phyloP scores from a whole-genome alignment of 35 echinoderm and acorn worm genomes.

The Ptychodera flava region DNA sequence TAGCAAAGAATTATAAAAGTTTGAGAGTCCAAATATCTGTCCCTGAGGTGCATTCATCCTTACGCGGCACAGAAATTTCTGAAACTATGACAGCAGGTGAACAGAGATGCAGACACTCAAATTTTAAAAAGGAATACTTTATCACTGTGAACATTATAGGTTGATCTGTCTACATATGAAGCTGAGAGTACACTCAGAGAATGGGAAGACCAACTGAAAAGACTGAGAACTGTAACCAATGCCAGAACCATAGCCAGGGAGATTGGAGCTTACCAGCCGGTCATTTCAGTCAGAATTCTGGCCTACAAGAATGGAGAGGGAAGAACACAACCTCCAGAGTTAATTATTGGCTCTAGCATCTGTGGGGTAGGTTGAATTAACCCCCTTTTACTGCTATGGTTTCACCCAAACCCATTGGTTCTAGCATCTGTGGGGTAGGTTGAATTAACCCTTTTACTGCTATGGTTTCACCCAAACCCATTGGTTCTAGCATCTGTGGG shows the following conservation, averaged over 20 bases:
- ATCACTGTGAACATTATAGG: too few species aligned
- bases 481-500: slow-evolving; percentile 88
- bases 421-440: slow-evolving; percentile 93
- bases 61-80: too few species aligned
- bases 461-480: too few species aligned
- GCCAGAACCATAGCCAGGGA: slow-evolving; percentile 85
- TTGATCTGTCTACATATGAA: slow-evolving; percentile 88
- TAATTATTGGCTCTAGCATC: slow-evolving; percentile 76
- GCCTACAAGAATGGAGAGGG: slow-evolving; percentile 86
- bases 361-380: slow-evolving; percentile 96
- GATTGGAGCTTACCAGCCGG: slow-evolving; percentile 79
- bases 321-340: slow-evolving; percentile 32
- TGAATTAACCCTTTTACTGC: too few species aligned
- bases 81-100: too few species aligned
- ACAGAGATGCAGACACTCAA: too few species aligned
- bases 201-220: slow-evolving; percentile 68
- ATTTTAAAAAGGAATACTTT: too few species aligned
- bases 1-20: too few species aligned
- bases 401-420: too few species aligned
- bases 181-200: slow-evolving; percentile 63
- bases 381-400: too few species aligned
- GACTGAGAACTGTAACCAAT: slow-evolving; percentile 77
- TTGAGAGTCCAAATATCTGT: too few species aligned
- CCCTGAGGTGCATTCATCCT: too few species aligned
- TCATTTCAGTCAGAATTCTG: slow-evolving; percentile 68